Base-by-base conservation (phyloP, 1,140 invertebrate species). In the Myzus persicae region DNA sequence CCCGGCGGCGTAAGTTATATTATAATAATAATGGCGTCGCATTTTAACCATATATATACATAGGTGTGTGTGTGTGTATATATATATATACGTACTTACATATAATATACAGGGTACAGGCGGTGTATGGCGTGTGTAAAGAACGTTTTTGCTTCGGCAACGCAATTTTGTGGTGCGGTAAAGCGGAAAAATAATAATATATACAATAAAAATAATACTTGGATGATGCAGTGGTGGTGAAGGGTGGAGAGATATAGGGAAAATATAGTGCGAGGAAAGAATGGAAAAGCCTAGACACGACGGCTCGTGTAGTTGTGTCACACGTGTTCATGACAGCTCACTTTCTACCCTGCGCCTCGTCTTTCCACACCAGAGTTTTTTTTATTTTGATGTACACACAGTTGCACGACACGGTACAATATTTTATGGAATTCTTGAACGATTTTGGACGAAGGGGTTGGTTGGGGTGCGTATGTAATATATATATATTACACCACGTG, bases 361-460 rank as follows among this genome's bases (percentile, higher is more conserved):
- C 88, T 42, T 44, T 31, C 40, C 38, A 14, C 42, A 11, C 42
- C 85, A 40, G 84, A 36, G 31, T 87, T 90, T 44, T 90, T 89
- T 54, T 89, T 89, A 18, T 89, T 84, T 18, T 48, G 54, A 92
- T 92, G 46, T 92, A 46, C 54, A 92, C 59, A 46, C 67, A 81
- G 91, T 92, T 54, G 67, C 91, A 81, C 90, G 90, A 91, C 59
- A 91, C 76, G 91, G 42, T 46, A 82, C 54, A 44, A 91, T 91
- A 91, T 91, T 91, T 92, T 92, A 92, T 92, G 91, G 91, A 92
- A 92, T 92, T 92, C 91, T 92, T n/a, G 76, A 92, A 92, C 91
- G 54, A 76, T 90, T 90, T 54, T 90, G 24, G 48, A 90, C 88
- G 88, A 90, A 90, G 88, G 88, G 88, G 88, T 90, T 90, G 88